A percentile compares a stretch with the other conserved stretches of the same genome.
phyloP scores from a whole-genome alignment of 2,888 invertebrate species.

The Cheilosia pagana region DNA sequence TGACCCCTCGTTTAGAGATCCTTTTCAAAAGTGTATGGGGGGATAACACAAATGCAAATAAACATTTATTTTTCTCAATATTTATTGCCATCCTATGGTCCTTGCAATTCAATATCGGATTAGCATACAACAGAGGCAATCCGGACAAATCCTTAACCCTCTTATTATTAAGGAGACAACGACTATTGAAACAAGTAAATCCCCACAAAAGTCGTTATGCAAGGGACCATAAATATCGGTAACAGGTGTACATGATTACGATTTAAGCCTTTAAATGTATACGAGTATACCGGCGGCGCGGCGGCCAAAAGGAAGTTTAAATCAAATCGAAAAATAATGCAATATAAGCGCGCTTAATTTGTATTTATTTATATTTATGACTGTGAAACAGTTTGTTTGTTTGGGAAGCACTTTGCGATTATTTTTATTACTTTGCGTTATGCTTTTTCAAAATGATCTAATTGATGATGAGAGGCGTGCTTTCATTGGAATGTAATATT shows the following conservation, averaged over 20 bases:
- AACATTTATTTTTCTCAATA: slow-evolving; percentile 53
- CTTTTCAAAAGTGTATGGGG: slow-evolving; percentile 39
- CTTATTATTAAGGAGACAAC: slow-evolving; percentile 34
- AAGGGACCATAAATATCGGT: slow-evolving; percentile 59
- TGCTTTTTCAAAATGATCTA: background rate
- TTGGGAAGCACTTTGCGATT: background rate
- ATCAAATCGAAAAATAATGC: slow-evolving; percentile 47
- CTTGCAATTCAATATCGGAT: slow-evolving; percentile 64
- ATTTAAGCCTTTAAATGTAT: slow-evolving; percentile 58
- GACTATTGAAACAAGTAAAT: slow-evolving; percentile 48
- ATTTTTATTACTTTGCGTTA: background rate
- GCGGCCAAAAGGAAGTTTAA: slow-evolving; percentile 18
- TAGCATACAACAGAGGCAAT: slow-evolving; percentile 56
- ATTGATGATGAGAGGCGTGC: too few species aligned
- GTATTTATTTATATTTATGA: slow-evolving; percentile 41
- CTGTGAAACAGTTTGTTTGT: slow-evolving; percentile 13
- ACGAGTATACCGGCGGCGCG: too few species aligned
- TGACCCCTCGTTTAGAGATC: slow-evolving; percentile 10
- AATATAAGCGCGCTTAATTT: slow-evolving; percentile 41
- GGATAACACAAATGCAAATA: slow-evolving; percentile 57
- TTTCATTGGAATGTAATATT: too few species aligned
- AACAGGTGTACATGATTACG: slow-evolving; percentile 65
- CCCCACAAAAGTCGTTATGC: slow-evolving; percentile 37
- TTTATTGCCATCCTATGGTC: slow-evolving; percentile 60
- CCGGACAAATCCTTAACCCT: slow-evolving; percentile 24